Percentiles rank a stretch among this genome's conserved stretches.
Conservation (phyloP, 2,888 invertebrate species). For the Pristionchus fissidentatus region DNA sequence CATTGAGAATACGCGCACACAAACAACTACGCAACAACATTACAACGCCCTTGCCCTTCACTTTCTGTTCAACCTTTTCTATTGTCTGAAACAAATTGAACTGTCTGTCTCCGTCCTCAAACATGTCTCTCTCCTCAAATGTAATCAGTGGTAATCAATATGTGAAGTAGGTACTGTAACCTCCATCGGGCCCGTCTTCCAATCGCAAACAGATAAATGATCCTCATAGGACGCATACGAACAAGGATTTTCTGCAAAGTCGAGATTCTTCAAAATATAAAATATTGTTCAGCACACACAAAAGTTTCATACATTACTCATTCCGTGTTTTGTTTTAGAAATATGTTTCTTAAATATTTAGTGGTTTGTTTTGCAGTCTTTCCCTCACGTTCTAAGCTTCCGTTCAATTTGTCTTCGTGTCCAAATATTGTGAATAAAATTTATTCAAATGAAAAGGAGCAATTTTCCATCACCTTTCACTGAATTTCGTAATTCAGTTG, state of each 20-base stretch:
- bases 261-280: slow-evolving; percentile 24
- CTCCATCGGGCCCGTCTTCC: slow-evolving; percentile 27
- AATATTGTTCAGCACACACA: not conserved
- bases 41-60: slow-evolving; percentile 27
- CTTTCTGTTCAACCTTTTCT: too few relatives aligned
- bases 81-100: too few relatives aligned
- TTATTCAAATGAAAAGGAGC: not conserved
- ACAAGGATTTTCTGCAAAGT: not conserved
- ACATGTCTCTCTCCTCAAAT: too few relatives aligned
- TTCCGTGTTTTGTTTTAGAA: slow-evolving; percentile 13
- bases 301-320: slow-evolving; percentile 7
- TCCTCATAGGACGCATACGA: slow-evolving; percentile 42
- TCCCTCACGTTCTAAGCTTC: slow-evolving; percentile 5
- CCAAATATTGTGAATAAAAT: slow-evolving; percentile 6
- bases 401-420: not conserved
- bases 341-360: not conserved
- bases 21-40: not conserved
- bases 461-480: not conserved
- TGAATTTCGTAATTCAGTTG: too few relatives aligned
- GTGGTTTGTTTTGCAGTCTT: slow-evolving; percentile 35
- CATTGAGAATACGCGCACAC: not conserved
- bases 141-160: too few relatives aligned
- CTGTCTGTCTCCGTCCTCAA: too few relatives aligned
- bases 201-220: slow-evolving; percentile 23
- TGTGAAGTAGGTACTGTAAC: too few relatives aligned